Evolutionary conservation across 2,113 vertebrate genomes (phyloP).

Genomic region (Ochotona curzoniae): DNA sequence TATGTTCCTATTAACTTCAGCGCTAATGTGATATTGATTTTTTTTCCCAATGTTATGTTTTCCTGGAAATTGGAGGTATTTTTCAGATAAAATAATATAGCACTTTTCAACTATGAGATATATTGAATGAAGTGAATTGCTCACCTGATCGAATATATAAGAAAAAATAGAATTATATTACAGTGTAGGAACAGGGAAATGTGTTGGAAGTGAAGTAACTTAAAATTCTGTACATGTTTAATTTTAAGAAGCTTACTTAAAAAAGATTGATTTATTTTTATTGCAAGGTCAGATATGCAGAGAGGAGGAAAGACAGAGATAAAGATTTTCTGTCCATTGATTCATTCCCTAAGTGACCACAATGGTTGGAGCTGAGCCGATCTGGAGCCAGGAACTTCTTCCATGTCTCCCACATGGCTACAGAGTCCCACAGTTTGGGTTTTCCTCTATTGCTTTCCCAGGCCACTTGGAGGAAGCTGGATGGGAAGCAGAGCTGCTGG

Average conservation of each 20-base stretch:
- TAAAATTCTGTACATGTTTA: not conserved
- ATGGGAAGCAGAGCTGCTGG: no score
- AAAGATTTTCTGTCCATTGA: no score
- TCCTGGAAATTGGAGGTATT: constrained; percentile 60
- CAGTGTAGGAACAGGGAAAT: not conserved
- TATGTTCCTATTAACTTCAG: constrained; percentile 55
- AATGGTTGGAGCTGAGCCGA: no score
- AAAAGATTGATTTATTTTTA: no score
- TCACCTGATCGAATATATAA: not conserved
- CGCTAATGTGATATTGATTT: constrained; percentile 75
- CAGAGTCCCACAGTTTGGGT: no score
- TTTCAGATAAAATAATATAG: constrained; percentile 65
- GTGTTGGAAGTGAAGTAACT: not conserved
- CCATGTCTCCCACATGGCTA: no score
- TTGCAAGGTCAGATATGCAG: no score
- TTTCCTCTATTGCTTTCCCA: no score
- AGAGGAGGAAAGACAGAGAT: no score
- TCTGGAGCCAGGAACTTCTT: no score
- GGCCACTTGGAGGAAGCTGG: no score
- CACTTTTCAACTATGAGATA: constrained; percentile 48
- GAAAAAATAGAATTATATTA: constrained; percentile 28
- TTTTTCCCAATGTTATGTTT: constrained; percentile 59
- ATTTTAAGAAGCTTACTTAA: not conserved
- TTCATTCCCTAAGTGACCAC: no score
- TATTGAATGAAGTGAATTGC: not conserved